phyloP scores from a whole-genome alignment of 2,797 vertebrate species.

The Sandelia bainsii region DNA sequence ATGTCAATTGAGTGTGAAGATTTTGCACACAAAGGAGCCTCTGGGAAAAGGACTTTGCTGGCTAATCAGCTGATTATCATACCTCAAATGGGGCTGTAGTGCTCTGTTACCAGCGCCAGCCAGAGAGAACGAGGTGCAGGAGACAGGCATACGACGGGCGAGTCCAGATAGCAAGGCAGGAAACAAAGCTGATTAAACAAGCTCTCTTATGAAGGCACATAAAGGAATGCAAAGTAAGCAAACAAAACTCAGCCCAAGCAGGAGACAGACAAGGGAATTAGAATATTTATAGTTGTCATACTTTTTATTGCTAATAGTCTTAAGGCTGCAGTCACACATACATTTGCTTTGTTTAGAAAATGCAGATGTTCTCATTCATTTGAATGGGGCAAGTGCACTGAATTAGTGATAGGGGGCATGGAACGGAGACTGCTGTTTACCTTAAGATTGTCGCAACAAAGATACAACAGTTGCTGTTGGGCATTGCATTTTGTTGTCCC shows the following conservation, averaged over 20 bases:
- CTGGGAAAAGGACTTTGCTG: slow-evolving; percentile 97
- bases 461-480: no score
- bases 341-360: neutral
- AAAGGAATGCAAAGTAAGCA: slow-evolving; percentile 83
- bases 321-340: neutral
- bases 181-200: slow-evolving; percentile 75
- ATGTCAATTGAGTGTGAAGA: slow-evolving; percentile 99
- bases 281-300: slow-evolving; percentile 68
- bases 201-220: slow-evolving; percentile 71
- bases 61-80: slow-evolving; percentile 99
- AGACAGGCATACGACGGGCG: slow-evolving; percentile 82
- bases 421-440: neutral
- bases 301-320: slow-evolving; percentile 38
- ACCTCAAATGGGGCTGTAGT: slow-evolving; percentile 96
- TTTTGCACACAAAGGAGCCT: slow-evolving; percentile 99
- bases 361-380: neutral
- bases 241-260: slow-evolving; percentile 73
- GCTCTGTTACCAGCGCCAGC: slow-evolving; percentile 86
- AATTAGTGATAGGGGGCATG: neutral
- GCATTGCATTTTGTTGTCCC: no score
- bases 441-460: no score
- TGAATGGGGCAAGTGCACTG: neutral
- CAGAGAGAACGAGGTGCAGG: slow-evolving; percentile 69
- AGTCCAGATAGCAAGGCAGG: slow-evolving; percentile 70
- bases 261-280: slow-evolving; percentile 61